These are phyloP conservation scores for Brachionus calyciflorus DNA, from an alignment of 1,140 invertebrate species.

Conservation along the genomic window DNA sequence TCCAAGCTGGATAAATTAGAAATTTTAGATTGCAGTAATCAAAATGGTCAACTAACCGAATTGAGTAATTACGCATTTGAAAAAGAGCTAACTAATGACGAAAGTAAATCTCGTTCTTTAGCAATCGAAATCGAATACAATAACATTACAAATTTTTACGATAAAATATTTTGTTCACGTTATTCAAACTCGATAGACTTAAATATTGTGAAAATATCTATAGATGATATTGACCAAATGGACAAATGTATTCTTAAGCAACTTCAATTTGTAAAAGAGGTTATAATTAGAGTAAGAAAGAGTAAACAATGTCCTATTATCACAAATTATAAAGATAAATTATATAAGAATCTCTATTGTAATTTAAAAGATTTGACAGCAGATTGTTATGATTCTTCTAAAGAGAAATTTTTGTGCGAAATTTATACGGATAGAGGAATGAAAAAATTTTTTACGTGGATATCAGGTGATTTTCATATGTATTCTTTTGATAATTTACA, in stretches of 20 bases:
- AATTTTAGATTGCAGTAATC: neutral
- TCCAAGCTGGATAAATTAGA: neutral
- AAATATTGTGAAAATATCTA: neutral
- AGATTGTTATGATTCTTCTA: constrained; percentile 1
- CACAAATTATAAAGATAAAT: neutral
- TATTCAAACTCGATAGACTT: neutral
- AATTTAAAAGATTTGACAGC: neutral
- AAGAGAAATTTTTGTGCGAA: neutral
- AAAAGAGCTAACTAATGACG: neutral
- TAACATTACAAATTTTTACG: neutral
- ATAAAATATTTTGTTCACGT: neutral
- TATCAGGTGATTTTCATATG: neutral
- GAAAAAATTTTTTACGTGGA: constrained; percentile 2
- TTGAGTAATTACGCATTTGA: constrained; percentile 19
- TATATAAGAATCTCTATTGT: neutral
- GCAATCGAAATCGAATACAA: neutral
- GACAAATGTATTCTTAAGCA: constrained; percentile 19
- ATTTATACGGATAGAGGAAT: neutral
- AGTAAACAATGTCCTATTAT: neutral
- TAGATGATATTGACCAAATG: neutral
- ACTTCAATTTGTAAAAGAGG: neutral
- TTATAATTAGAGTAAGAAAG: neutral
- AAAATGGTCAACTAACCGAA: constrained; percentile 6
- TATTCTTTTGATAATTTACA: neutral
- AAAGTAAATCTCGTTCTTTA: neutral